Conservation (phyloP, 2,113 vertebrate species). For the Reinhardtius hippoglossoides region DNA sequence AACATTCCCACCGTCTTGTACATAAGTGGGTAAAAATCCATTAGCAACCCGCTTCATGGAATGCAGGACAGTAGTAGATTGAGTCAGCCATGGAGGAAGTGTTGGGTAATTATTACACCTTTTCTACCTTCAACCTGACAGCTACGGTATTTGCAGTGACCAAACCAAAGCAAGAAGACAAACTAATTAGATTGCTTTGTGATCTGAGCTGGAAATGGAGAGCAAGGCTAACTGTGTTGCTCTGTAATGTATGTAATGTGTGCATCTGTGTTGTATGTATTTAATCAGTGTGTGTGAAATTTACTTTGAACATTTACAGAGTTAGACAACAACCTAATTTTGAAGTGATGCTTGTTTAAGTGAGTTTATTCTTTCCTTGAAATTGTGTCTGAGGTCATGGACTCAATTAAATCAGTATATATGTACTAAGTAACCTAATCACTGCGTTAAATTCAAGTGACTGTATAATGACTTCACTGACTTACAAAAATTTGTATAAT, state of each 20-base stretch:
- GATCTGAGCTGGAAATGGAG: neutral
- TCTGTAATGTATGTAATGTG: neutral
- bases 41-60: conserved; percentile 56
- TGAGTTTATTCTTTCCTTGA: no score
- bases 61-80: neutral
- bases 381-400: no score
- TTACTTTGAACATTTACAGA: no score
- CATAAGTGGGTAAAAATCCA: conserved; percentile 57
- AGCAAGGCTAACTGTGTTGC: neutral
- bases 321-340: no score
- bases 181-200: conserved; percentile 6
- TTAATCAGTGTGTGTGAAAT: no score
- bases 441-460: no score
- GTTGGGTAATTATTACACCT: conserved; percentile 35
- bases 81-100: neutral
- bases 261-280: neutral
- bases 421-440: no score
- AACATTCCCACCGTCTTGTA: conserved; percentile 16
- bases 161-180: conserved; percentile 1
- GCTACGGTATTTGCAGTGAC: neutral
- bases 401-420: no score
- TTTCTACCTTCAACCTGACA: neutral
- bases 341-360: no score
- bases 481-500: no score
- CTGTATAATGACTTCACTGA: no score